Conservation (phyloP, 2,113 vertebrate genomes). For the Gasterosteus aculeatus region DNA sequence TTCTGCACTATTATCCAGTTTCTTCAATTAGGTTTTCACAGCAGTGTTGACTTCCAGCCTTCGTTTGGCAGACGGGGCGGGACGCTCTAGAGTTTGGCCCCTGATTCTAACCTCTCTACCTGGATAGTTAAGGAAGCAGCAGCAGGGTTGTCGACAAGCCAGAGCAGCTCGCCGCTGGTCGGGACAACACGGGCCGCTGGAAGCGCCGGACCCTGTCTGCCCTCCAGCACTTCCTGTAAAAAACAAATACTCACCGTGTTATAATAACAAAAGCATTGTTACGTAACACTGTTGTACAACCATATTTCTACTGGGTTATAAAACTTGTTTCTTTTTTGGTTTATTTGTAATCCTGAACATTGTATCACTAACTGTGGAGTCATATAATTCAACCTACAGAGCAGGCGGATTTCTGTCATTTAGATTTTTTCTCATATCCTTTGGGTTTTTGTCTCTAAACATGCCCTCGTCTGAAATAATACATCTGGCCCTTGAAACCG, state of each 20-base stretch:
- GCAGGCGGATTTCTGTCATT: not conserved
- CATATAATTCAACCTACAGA: not conserved
- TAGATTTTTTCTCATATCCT: not conserved
- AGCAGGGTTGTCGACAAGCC: slow-evolving; percentile 90
- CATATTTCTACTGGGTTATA: not conserved
- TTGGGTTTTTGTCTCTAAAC: not conserved
- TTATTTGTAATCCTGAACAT: not conserved
- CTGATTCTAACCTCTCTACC: slow-evolving; percentile 84
- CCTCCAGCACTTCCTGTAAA: slow-evolving; percentile 87
- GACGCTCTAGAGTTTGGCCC: slow-evolving; percentile 72
- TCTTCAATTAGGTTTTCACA: not conserved
- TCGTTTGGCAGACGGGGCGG: not conserved
- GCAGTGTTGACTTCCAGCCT: not conserved
- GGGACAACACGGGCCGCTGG: slow-evolving; percentile 88
- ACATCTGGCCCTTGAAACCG: not conserved
- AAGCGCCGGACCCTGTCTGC: slow-evolving; percentile 74
- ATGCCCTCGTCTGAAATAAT: not conserved
- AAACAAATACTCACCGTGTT: slow-evolving; percentile 16
- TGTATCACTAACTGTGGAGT: not conserved
- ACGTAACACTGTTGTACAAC: not conserved
- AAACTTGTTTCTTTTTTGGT: not conserved
- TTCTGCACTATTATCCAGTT: not conserved
- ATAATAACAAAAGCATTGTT: not conserved
- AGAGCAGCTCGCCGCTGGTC: slow-evolving; percentile 84
- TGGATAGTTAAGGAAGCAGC: slow-evolving; percentile 83